phyloP scores from a whole-genome alignment of 2,113 vertebrate species.

The Nestor notabilis region DNA sequence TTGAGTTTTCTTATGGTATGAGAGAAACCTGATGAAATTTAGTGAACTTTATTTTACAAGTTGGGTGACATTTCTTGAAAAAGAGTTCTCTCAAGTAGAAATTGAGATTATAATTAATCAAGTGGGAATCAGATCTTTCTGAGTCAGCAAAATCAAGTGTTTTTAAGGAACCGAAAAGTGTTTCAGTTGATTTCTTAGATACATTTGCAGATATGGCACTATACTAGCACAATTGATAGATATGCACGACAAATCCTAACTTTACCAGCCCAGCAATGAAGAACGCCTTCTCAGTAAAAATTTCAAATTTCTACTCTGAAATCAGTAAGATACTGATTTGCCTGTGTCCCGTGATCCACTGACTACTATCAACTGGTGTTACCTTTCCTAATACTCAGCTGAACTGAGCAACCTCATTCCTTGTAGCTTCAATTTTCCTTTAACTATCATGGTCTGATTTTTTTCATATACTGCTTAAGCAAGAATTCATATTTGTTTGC shows the following conservation, averaged over 20 bases:
- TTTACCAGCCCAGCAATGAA: neutral
- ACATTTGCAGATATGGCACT: neutral
- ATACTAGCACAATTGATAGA: neutral
- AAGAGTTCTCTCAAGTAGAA: neutral
- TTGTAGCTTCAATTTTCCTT: neutral
- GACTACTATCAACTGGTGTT: neutral
- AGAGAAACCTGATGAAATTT: neutral
- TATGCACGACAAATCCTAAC: neutral
- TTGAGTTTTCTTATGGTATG: neutral
- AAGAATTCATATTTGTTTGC: neutral
- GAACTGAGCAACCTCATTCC: neutral
- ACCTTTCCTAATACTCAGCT: neutral
- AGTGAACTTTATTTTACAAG: neutral
- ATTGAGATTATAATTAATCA: neutral
- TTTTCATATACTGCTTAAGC: neutral
- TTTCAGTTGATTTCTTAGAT: neutral
- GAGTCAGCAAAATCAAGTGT: neutral
- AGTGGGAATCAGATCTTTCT: neutral
- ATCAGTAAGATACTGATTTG: neutral
- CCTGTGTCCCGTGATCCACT: neutral
- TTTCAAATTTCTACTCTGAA: neutral
- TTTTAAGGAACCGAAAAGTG: neutral
- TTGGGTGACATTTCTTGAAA: neutral
- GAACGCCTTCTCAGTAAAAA: neutral
- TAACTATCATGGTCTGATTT: rapidly evolving